Conservation (phyloP, 2,888 invertebrate genomes). For the Rhopalosiphum nymphaeae region DNA sequence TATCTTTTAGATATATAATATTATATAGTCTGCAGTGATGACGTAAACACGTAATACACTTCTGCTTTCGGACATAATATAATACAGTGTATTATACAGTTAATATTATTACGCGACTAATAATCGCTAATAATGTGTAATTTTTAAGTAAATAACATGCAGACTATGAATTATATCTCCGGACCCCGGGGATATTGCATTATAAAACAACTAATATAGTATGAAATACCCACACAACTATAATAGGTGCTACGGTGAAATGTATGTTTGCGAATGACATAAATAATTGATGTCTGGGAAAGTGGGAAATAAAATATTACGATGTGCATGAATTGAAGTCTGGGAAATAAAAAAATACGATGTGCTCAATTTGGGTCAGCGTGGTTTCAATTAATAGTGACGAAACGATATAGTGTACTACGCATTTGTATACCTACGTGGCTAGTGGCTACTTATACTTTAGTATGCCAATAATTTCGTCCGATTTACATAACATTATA, state of each 20-base stretch:
- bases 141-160: background rate
- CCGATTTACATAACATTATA: background rate
- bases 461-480: background rate
- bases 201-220: background rate
- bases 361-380: background rate
- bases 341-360: background rate
- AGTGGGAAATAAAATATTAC: conserved; percentile 13
- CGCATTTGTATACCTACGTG: background rate
- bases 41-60: background rate
- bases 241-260: background rate
- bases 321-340: background rate
- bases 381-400: background rate
- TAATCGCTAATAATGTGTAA: background rate
- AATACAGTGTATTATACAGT: background rate
- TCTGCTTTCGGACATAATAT: background rate
- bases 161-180: background rate
- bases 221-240: background rate
- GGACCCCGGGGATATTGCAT: background rate
- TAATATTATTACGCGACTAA: background rate
- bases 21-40: background rate
- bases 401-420: background rate
- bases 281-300: conserved; percentile 2
- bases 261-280: background rate
- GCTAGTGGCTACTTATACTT: background rate
- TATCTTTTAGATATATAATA: background rate